phyloP scores from a whole-genome alignment of 2,888 invertebrate species.

The Girardia tigrina region DNA sequence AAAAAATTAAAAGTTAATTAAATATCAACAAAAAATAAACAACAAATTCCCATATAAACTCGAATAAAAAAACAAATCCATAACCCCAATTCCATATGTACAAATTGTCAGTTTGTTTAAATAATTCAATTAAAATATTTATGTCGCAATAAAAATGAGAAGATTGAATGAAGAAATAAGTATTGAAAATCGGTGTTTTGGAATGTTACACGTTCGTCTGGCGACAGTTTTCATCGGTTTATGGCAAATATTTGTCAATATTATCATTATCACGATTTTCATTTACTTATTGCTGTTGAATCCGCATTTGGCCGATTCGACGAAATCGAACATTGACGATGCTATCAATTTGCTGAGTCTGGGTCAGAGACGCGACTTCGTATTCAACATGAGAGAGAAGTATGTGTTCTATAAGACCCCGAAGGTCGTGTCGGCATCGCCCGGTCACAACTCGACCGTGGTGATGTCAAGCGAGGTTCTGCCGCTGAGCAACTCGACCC shows the following conservation, averaged over 20 bases:
- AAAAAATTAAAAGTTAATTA: too few species aligned
- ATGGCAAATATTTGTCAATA: neutral
- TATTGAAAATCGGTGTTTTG: neutral
- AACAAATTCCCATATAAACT: too few species aligned
- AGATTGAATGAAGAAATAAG: slow-evolving; percentile 14
- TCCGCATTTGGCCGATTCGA: neutral
- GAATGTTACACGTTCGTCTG: slow-evolving; percentile 9
- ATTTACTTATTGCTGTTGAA: neutral
- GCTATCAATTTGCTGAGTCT: neutral
- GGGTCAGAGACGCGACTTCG: neutral
- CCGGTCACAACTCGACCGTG: neutral
- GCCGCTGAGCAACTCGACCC: neutral
- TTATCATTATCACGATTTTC: neutral
- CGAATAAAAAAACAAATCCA: too few species aligned
- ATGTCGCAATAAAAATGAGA: neutral
- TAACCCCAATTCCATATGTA: too few species aligned
- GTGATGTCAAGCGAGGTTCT: neutral
- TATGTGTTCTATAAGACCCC: neutral
- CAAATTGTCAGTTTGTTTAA: too few species aligned
- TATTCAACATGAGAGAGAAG: slow-evolving; percentile 9
- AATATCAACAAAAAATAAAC: too few species aligned
- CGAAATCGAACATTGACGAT: neutral
- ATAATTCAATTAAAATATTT: neutral
- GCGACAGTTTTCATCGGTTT: neutral
- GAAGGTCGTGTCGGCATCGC: neutral